Base-by-base conservation (phyloP, 2,113 vertebrate species). In the Agapornis roseicollis region DNA sequence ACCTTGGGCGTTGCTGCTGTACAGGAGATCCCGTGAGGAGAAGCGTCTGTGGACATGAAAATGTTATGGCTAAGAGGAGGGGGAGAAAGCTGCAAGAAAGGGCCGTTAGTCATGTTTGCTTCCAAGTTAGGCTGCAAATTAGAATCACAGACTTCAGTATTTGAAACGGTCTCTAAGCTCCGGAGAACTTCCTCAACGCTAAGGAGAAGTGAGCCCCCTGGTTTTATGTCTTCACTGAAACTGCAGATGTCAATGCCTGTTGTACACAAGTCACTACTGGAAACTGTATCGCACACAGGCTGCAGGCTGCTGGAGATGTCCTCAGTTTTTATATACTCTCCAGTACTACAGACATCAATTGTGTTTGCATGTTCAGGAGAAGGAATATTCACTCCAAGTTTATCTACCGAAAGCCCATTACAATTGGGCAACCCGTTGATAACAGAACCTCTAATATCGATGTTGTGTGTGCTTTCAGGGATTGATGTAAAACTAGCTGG, bases 161-260 rank as follows among this genome's bases (percentile, higher is more conserved):
- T 98, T 6, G 98, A 97, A 96, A 99, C 99, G 0, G 99, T 99
- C 96, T 99, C 99, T 80, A 99, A 98, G 97, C 98, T 99, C 91
- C 99, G 98, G 87, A 99, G 98, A 52, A 99, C 98, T 96, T 99
- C 99, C 98, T 99, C 99, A 7, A 99, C 98, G 15, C 99, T 99
- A 64, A 99, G 98, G 77, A 99, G 98, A 9, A 99, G 97, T n/a
- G 99, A 98, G 84, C 98, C 99, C 9, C 98, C 98, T 10, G 98
- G 98, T 94, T 99, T 99, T 46, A 99, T 98, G 28, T 99, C 99
- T 39, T 99, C 99, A 5, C 98, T 98, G 55, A 99, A 99, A 90
- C 98, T 97, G 95, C 99, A 99, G 94, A 99, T 98, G 97, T 99
- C 98, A 29, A 99, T 98, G 96, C 98, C 97, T 27, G 99, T 97